These are phyloP conservation scores for Empidonax traillii DNA, from an alignment of 2,113 vertebrate genomes.

Conservation along the genomic window DNA sequence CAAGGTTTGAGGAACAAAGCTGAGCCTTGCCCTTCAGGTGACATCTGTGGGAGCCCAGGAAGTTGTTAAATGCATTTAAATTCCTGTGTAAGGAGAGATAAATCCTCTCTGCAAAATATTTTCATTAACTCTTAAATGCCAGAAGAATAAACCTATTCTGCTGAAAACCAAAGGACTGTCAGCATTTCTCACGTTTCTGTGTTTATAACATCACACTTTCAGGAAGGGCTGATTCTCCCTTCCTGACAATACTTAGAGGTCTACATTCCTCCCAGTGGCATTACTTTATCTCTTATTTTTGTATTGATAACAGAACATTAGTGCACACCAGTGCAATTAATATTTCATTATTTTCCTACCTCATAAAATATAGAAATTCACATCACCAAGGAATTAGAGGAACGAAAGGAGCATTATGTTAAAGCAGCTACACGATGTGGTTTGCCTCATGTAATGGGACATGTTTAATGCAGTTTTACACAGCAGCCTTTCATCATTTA, in stretches of 20 bases:
- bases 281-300: background rate
- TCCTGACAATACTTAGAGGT: background rate
- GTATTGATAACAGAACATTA: background rate
- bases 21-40: background rate
- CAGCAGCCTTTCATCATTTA: constrained; percentile 41
- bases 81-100: background rate
- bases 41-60: background rate
- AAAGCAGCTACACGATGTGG: background rate
- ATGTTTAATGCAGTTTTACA: constrained; percentile 29
- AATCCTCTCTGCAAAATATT: background rate
- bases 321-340: background rate
- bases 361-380: background rate
- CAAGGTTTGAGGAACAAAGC: background rate
- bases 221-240: background rate
- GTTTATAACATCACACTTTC: background rate
- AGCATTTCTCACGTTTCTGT: background rate
- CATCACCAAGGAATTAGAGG: background rate
- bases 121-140: background rate
- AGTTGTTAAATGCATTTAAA: background rate
- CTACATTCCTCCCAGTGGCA: background rate
- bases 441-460: background rate
- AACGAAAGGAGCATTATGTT: background rate
- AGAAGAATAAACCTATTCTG: background rate
- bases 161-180: background rate
- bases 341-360: constrained; percentile 5